These are phyloP conservation scores for Halcyon chelicuti DNA, from an alignment of 2,797 vertebrate species.

Conservation along the genomic window DNA sequence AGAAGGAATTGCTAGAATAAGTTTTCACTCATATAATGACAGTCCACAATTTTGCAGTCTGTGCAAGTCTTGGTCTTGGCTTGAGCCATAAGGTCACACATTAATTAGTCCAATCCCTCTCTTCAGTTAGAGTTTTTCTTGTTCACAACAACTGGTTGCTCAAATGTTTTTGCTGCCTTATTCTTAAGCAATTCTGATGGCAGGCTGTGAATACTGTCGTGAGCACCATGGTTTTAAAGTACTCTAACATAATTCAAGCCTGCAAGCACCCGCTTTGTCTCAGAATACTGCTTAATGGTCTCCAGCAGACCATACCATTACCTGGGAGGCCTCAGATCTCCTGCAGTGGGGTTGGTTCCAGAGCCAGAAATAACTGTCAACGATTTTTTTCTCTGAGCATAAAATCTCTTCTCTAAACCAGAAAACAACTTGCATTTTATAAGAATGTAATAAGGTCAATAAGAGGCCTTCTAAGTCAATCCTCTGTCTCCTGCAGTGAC, in stretches of 20 bases:
- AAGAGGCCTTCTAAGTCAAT: slow-evolving; percentile 41
- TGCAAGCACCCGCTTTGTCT: slow-evolving; percentile 12
- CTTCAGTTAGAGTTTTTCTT: neutral
- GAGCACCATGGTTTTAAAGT: slow-evolving; percentile 9
- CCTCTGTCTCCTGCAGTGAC: neutral
- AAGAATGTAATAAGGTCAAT: slow-evolving; percentile 30
- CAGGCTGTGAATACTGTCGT: neutral
- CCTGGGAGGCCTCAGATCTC: slow-evolving; percentile 12
- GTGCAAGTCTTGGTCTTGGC: slow-evolving; percentile 18
- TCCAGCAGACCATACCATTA: neutral
- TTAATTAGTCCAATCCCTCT: slow-evolving; percentile 30
- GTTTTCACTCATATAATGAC: neutral
- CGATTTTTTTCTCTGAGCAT: neutral
- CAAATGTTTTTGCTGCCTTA: slow-evolving; percentile 7
- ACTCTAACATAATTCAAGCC: neutral
- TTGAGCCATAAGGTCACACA: slow-evolving; percentile 7
- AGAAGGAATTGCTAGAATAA: slow-evolving; percentile 8
- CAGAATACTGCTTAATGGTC: slow-evolving; percentile 25
- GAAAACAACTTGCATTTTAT: slow-evolving; percentile 52
- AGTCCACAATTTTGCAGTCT: neutral
- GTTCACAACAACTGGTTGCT: neutral
- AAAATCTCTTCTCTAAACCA: slow-evolving; percentile 49
- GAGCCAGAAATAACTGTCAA: slow-evolving; percentile 20
- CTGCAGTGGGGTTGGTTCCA: neutral
- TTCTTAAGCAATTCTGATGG: slow-evolving; percentile 11